phyloP scores from a whole-genome alignment of 1,140 invertebrate species.

The Melanaphis sacchari region DNA sequence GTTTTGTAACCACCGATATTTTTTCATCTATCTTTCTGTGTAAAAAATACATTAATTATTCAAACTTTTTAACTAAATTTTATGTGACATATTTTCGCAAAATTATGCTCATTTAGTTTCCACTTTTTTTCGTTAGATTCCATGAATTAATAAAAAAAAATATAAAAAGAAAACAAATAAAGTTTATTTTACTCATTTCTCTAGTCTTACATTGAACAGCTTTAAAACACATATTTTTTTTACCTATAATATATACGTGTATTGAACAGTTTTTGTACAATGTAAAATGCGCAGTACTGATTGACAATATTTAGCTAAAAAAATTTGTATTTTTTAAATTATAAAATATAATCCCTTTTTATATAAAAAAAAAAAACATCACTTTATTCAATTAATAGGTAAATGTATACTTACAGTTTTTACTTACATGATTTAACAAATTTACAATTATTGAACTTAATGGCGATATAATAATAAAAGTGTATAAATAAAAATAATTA shows the following conservation, averaged over 20 bases:
- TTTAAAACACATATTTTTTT: background rate
- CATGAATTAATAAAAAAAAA: background rate
- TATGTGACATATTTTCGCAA: background rate
- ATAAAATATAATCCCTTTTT: background rate
- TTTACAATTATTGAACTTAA: background rate
- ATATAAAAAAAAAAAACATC: background rate
- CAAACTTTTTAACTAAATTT: conserved; percentile 44
- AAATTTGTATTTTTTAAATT: background rate
- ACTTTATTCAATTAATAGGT: background rate
- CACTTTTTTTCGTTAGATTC: background rate
- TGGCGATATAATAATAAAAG: background rate
- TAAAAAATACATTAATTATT: conserved; percentile 28
- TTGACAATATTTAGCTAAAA: background rate
- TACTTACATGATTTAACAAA: background rate
- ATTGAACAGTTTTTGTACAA: background rate
- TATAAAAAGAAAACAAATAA: background rate
- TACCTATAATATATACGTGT: background rate
- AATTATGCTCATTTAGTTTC: conserved; percentile 1
- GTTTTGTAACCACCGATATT: background rate
- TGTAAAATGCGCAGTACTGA: background rate
- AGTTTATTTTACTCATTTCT: background rate
- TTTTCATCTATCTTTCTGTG: conserved; percentile 2
- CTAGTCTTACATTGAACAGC: background rate
- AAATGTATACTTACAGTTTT: background rate
- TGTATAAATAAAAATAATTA: background rate